Conservation (phyloP, 2,113 vertebrate genomes). For the Murina feae region DNA sequence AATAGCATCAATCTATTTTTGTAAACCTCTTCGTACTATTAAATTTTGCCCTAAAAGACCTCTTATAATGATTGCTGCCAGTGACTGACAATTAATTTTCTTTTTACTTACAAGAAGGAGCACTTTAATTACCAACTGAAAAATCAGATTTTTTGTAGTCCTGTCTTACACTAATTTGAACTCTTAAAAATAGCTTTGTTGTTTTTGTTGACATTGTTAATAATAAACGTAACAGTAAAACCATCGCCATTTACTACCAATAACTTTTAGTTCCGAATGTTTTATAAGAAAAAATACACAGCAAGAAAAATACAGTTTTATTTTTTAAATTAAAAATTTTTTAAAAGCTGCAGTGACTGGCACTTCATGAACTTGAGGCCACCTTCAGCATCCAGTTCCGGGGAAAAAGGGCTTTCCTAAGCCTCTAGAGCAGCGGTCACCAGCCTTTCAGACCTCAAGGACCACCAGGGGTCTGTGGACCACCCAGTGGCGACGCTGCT, state of each 20-base stretch:
- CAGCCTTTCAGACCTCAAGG: too few relatives aligned
- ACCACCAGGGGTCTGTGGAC: too few relatives aligned
- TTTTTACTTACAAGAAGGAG: conserved; percentile 80
- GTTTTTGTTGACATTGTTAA: conserved; percentile 70
- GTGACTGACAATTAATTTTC: conserved; percentile 81
- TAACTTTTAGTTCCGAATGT: conserved; percentile 72
- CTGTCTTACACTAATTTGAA: conserved; percentile 82
- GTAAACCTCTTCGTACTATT: conserved; percentile 83
- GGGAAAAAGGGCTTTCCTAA: conserved; percentile 80
- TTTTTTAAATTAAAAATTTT: conserved; percentile 32
- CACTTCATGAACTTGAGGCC: conserved; percentile 76
- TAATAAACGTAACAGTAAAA: conserved; percentile 78
- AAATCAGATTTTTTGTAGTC: conserved; percentile 74
- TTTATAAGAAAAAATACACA: conserved; percentile 67
- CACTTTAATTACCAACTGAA: conserved; percentile 81
- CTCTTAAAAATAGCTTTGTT: conserved; percentile 79
- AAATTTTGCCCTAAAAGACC: conserved; percentile 82
- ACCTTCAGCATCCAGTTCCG: conserved; percentile 65
- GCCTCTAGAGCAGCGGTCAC: background rate
- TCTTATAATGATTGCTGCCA: conserved; percentile 81
- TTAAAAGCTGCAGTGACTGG: conserved; percentile 70
- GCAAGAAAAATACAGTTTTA: conserved; percentile 53
- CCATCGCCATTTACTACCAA: conserved; percentile 69
- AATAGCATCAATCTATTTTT: conserved; percentile 86
- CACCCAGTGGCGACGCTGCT: too few relatives aligned